Evolutionary conservation across 2,113 vertebrate genomes (phyloP).

Genomic region (Toxotes chatareus): DNA sequence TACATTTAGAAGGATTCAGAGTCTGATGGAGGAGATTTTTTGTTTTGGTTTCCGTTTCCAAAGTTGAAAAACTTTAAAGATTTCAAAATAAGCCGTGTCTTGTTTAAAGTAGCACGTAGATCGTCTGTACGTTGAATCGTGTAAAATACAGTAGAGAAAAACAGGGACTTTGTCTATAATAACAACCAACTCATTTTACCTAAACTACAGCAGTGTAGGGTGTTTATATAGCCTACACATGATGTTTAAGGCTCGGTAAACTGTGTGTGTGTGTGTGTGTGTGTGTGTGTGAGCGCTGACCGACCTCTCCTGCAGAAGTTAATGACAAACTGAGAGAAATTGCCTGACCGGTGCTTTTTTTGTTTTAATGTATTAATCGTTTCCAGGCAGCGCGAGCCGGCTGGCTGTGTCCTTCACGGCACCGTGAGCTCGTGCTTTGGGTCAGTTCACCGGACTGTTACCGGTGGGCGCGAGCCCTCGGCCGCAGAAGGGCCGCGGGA

Average conservation of each 20-base stretch:
- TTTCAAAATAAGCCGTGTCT: too few species aligned
- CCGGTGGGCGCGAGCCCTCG: slow-evolving; percentile 30
- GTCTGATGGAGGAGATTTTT: neutral
- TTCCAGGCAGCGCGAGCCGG: slow-evolving; percentile 44
- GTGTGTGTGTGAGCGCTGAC: neutral
- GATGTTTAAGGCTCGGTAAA: neutral
- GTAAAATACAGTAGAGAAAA: too few species aligned
- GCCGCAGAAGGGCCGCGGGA: slow-evolving; percentile 30
- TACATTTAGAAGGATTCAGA: neutral
- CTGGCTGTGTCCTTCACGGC: slow-evolving; percentile 58
- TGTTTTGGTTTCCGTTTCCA: too few species aligned
- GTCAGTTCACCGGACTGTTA: slow-evolving; percentile 62
- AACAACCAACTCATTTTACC: too few species aligned
- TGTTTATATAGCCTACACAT: too few species aligned
- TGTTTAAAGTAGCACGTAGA: too few species aligned
- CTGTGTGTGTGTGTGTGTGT: neutral
- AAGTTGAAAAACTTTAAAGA: too few species aligned
- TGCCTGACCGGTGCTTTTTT: slow-evolving; percentile 26
- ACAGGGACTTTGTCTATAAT: too few species aligned
- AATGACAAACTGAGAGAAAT: slow-evolving; percentile 66
- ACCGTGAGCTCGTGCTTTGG: slow-evolving; percentile 54
- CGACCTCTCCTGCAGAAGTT: slow-evolving; percentile 44
- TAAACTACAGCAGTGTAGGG: too few species aligned
- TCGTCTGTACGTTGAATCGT: too few species aligned
- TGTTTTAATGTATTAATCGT: slow-evolving; percentile 48